phyloP scores from a whole-genome alignment of 2,797 vertebrate genomes.

The Sebastolobus altivelis region DNA sequence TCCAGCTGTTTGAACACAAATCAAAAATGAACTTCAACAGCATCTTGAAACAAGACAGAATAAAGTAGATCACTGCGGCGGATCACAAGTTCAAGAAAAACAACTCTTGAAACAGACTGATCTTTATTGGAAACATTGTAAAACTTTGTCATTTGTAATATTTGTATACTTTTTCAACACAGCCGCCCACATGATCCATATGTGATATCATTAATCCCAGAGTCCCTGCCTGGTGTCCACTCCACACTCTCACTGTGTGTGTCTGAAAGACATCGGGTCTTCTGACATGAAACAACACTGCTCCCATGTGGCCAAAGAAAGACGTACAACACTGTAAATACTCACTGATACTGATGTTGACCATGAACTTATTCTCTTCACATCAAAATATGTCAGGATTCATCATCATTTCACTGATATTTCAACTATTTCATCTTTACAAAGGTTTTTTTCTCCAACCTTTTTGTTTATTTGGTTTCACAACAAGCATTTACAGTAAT shows the following conservation, averaged over 20 bases:
- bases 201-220: background rate
- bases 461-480: background rate
- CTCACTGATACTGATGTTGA: background rate
- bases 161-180: background rate
- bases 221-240: background rate
- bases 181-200: background rate
- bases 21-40: background rate
- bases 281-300: conserved; percentile 34
- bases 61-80: background rate
- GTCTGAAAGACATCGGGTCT: background rate
- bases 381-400: no score
- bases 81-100: background rate
- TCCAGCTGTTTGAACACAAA: background rate
- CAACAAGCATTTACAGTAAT: background rate
- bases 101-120: background rate
- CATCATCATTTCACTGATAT: background rate
- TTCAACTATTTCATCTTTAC: background rate
- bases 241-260: background rate
- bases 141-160: background rate
- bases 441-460: background rate
- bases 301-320: conserved; percentile 30
- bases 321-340: background rate
- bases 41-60: background rate
- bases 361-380: background rate
- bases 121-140: background rate